Conservation (phyloP, 2,113 vertebrate species). For the Nestor notabilis region DNA sequence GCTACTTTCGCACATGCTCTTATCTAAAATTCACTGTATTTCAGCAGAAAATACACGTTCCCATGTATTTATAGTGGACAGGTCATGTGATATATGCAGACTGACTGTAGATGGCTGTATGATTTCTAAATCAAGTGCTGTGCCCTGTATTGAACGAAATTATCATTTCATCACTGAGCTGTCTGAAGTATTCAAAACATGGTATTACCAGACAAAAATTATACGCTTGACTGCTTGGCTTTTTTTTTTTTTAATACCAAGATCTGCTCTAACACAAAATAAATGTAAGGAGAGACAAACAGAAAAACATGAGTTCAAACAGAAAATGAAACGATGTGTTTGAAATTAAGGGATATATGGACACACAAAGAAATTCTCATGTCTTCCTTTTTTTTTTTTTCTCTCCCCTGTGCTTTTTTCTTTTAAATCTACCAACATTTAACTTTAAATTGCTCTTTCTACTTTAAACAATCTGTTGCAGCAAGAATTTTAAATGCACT, state of each 20-base stretch:
- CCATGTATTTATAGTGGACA: not conserved
- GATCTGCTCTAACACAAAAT: not conserved
- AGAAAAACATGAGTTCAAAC: not conserved
- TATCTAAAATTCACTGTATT: not conserved
- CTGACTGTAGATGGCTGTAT: slow-evolving; percentile 43
- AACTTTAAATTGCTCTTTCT: slow-evolving; percentile 36
- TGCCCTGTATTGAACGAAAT: not conserved
- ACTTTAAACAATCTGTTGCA: slow-evolving; percentile 23
- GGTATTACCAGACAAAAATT: not conserved
- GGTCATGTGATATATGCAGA: not conserved
- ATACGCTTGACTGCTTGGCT: not conserved
- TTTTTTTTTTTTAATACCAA: not conserved
- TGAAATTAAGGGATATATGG: not conserved
- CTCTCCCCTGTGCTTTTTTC: not conserved
- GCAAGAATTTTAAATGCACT: slow-evolving; percentile 16
- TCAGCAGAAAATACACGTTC: not conserved
- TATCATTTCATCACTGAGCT: not conserved
- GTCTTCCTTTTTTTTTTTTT: not conserved
- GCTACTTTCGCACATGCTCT: not conserved
- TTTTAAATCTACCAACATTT: not conserved
- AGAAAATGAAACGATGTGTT: not conserved
- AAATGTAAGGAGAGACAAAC: not conserved
- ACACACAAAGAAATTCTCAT: not conserved
- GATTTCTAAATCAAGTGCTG: slow-evolving; percentile 12
- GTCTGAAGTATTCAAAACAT: not conserved